Conservation (phyloP, 37 sponge, comb jelly and placozoan genomes). For the Aphrocallistes beatrix region DNA sequence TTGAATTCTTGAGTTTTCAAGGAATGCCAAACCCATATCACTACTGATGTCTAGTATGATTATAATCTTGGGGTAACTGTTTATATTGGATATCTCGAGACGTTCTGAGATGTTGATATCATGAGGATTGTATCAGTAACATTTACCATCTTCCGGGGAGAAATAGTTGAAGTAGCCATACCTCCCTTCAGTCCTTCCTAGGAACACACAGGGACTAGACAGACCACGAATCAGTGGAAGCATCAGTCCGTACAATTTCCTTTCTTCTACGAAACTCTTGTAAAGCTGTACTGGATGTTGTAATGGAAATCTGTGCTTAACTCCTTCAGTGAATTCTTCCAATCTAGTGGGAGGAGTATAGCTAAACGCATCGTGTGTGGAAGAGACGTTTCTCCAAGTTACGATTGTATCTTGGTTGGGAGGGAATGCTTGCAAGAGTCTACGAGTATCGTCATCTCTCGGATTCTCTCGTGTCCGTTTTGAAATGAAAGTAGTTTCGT, state of each 20-base stretch:
- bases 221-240: neutral
- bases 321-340: neutral
- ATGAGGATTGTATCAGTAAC: neutral
- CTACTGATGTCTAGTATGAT: neutral
- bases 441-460: neutral
- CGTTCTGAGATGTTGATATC: neutral
- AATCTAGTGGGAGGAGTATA: neutral
- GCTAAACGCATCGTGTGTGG: neutral
- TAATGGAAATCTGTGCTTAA: neutral
- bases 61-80: neutral
- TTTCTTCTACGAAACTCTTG: neutral
- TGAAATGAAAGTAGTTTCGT: neutral
- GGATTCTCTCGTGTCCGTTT: neutral
- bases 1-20: neutral
- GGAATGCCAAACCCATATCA: neutral
- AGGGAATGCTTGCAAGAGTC: neutral
- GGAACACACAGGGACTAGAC: neutral
- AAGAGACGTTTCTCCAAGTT: neutral
- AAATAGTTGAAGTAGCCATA: slow-evolving; percentile 2
- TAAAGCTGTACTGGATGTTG: neutral
- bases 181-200: neutral
- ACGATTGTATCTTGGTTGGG: neutral
- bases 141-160: neutral
- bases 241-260: neutral
- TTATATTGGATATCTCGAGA: neutral